Evolutionary conservation across 2,113 vertebrate genomes (phyloP), one percentile per base, ranked within the genome.

Genomic region (Cryptoleucopteryx plumbea): DNA sequence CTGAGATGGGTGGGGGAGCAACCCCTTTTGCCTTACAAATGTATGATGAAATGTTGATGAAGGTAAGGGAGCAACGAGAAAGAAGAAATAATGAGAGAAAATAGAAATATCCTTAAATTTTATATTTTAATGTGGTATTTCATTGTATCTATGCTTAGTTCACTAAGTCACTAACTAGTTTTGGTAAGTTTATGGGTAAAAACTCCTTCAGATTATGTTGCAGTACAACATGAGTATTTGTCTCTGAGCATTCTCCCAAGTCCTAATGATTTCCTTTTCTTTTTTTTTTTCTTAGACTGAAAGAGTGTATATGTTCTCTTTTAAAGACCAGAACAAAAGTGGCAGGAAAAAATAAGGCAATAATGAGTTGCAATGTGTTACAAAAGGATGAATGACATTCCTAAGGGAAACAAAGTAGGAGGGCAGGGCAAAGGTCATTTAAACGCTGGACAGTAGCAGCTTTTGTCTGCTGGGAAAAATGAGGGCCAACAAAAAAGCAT

Each of bases 351-450:
- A 95, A 63, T 74, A 62, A 96, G 82, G 73, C 89, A 96, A 90
- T 97, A 86, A 70, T 97, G 93, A 92, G 73, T 94, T 91, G 59
- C 88, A 70, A 53, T 72, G 78, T 94, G 72, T 88, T 96, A 95
- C 89, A 97, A 96, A 97, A 94, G 97, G 87, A 96, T 97, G 95
- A 98, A 98, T 98, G 93, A 82, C 97, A 98, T 98, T 98, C 97
- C 96, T 93, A 55, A 90, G 87, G 94, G 96, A 98, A 98, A 98
- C 93, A 70, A 97, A 97, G 97, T 98, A 97, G 98, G 97, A 97
- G 93, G 96, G 67, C 65, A 96, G 94, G 96, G 95, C 94, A 97
- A 85, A 98, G 98, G 97, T 97, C 98, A 65, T 97, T 98, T 95
- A 98, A 98, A 98, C 67, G 68, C 90, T 96, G 97, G 96, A 97